phyloP scores from a whole-genome alignment of 2,113 vertebrate species.

The Zingel zingel region DNA sequence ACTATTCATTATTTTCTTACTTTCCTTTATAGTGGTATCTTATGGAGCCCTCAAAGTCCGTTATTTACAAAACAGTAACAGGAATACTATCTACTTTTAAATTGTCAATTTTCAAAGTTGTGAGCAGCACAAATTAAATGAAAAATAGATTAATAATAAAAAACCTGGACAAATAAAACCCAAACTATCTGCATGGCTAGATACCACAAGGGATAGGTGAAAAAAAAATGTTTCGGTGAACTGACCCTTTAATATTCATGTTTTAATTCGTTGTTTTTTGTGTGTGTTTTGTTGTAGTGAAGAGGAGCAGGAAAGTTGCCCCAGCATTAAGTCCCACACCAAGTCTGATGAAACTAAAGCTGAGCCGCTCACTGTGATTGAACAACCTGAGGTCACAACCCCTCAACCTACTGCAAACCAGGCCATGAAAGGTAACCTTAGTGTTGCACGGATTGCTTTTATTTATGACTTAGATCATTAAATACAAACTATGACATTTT shows the following conservation, averaged over 20 bases:
- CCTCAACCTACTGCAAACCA: constrained; percentile 78
- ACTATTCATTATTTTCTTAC: neutral
- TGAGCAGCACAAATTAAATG: neutral
- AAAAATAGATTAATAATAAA: neutral
- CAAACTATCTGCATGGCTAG: neutral
- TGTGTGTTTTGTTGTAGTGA: constrained; percentile 54
- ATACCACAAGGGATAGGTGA: neutral
- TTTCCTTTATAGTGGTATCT: neutral
- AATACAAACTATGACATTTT: neutral
- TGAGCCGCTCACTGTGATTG: constrained; percentile 76
- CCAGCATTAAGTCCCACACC: constrained; percentile 25
- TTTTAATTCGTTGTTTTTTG: neutral
- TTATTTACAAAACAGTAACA: neutral
- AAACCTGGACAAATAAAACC: neutral
- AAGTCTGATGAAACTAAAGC: constrained; percentile 57
- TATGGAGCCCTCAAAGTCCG: neutral
- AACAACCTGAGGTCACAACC: constrained; percentile 75
- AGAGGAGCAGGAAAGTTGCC: constrained; percentile 47
- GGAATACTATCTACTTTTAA: neutral
- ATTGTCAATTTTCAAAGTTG: neutral
- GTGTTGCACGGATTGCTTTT: neutral
- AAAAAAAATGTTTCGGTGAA: neutral
- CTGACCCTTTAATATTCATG: neutral
- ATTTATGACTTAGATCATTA: neutral
- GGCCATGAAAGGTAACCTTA: constrained; percentile 84